These are phyloP conservation scores for Gadopsis marmoratus DNA, from an alignment of 2,797 vertebrate species.

Conservation along the genomic window DNA sequence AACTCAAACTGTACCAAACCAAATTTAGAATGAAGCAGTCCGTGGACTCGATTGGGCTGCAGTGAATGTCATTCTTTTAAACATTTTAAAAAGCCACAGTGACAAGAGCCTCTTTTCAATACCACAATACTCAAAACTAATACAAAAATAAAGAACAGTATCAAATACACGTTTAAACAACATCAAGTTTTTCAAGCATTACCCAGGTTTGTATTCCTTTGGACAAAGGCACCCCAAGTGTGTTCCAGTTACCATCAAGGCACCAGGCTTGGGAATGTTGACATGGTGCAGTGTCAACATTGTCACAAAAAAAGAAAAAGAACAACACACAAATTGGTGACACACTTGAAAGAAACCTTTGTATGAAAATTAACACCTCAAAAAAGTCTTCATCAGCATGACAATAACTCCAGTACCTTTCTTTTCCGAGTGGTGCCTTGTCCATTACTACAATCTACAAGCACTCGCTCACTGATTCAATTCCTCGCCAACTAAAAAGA, in stretches of 20 bases:
- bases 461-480: slow-evolving; percentile 46
- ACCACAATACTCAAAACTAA: slow-evolving; percentile 63
- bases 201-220: slow-evolving; percentile 88
- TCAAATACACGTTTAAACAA: slow-evolving; percentile 69
- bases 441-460: slow-evolving; percentile 48
- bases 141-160: slow-evolving; percentile 71
- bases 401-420: slow-evolving; percentile 65
- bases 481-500: slow-evolving; percentile 53
- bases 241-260: slow-evolving; percentile 70
- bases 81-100: slow-evolving; percentile 50
- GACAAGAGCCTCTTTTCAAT: slow-evolving; percentile 49
- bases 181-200: slow-evolving; percentile 87
- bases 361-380: slow-evolving; percentile 39
- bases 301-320: slow-evolving; percentile 20
- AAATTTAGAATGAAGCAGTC: slow-evolving; percentile 15
- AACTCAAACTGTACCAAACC: slow-evolving; percentile 44
- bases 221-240: slow-evolving; percentile 82
- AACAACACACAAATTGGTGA: background rate
- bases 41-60: slow-evolving; percentile 31
- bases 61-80: slow-evolving; percentile 46
- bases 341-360: slow-evolving; percentile 55
- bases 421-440: slow-evolving; percentile 26
- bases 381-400: slow-evolving; percentile 55
- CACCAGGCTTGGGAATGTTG: slow-evolving; percentile 59
- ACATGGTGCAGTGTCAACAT: slow-evolving; percentile 61